Conservation (phyloP, 37 sponge, comb jelly and placozoan genomes). For the Eunapius fragilis region DNA sequence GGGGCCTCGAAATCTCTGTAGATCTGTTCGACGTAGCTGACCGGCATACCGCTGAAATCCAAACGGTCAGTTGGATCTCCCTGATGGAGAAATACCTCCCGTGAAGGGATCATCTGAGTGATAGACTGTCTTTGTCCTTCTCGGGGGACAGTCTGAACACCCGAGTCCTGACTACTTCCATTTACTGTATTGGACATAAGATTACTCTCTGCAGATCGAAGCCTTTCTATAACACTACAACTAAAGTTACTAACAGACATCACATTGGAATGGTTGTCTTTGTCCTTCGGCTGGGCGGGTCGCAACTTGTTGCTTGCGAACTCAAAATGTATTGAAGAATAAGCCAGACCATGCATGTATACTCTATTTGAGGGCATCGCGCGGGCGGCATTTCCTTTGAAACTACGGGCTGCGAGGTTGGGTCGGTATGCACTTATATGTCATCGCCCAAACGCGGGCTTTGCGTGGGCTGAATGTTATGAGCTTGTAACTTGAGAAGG, state of each 20-base stretch:
- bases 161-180: not conserved
- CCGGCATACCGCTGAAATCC: not conserved
- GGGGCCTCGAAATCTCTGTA: not conserved
- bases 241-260: not conserved
- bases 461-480: not conserved
- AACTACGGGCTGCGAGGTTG: not conserved
- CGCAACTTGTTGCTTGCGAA: not conserved
- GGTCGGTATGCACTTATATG: not conserved
- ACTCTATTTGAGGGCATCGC: too few relatives aligned
- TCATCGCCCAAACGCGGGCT: not conserved
- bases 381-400: not conserved
- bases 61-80: constrained; percentile 11
- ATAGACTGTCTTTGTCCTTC: constrained; percentile 42
- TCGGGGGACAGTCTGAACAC: not conserved
- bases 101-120: constrained; percentile 26
- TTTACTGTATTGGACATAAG: not conserved
- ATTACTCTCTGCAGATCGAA: not conserved
- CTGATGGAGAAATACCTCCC: constrained; percentile 24
- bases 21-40: not conserved
- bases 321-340: not conserved
- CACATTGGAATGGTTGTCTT: not conserved
- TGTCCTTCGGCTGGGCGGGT: not conserved
- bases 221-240: not conserved
- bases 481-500: constrained; percentile 14
- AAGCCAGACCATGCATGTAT: too few relatives aligned